Base-by-base conservation (phyloP, 2,888 invertebrate genomes). In the Chouioia cunea region DNA sequence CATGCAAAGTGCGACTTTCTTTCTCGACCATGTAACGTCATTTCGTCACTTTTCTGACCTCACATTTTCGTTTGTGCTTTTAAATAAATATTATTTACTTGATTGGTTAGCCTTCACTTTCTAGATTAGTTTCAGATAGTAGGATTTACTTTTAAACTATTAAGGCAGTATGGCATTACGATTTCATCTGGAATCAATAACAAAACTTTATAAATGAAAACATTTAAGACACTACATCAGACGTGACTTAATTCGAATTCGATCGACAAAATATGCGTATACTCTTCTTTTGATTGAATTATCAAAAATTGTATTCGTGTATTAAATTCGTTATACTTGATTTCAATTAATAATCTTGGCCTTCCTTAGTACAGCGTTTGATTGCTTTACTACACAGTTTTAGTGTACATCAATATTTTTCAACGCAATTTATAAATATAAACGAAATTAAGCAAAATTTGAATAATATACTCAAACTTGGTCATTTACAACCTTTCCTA, bases 151-250 rank as follows among this genome's bases (percentile, higher is more conserved):
- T 65, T 70, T 73, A 46, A 75, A 81, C 82, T 83, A 82, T 81
- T 83, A 83, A 83, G 83, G 83, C 83, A 83, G 82, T 83, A 83
- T 80, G 83, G 83, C 79, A 83, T 82, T 82, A 80, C 83, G 80
- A 81, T 80, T 81, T 80, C 76, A 78, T 80, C 80, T 76, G 76
- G 54, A 43, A 71, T 73, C 52, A 67, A 50, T 44, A 65, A 46
- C 67, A 67, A 59, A 67, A 71, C 1, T 36, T 36, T 36, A 6
- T 10, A 4, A 36, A 36, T 10, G 6, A 10, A 36, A 36, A 36
- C 36, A 6, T 10, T 36, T 10, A 10, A 12, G 36, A 36, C 1
- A 36, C 10, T 10, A 36, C 36, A 6, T 36, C 36, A 1, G 10
- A 36, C 10, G 36, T 36, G 36, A 6, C 36, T 36, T 12, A 16